phyloP scores from a whole-genome alignment of 2,113 vertebrate genomes.

The Leucopsar rothschildi region DNA sequence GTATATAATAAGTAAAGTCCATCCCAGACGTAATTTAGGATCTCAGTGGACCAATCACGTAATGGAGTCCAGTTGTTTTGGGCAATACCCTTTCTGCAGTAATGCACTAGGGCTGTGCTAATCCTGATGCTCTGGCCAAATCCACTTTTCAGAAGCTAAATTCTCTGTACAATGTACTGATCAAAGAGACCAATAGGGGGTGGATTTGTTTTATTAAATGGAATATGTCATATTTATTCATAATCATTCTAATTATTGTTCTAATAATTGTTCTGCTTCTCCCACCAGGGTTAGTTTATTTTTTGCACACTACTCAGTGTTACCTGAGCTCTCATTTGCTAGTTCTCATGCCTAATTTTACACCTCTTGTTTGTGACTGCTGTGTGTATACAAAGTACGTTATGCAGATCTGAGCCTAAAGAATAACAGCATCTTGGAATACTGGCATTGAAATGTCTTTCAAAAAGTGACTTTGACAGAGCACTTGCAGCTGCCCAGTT shows the following conservation, averaged over 20 bases:
- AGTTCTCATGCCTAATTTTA: neutral
- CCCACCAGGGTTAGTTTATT: neutral
- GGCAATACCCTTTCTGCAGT: neutral
- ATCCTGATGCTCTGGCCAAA: neutral
- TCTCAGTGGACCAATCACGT: neutral
- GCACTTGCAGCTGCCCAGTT: neutral
- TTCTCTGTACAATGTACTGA: neutral
- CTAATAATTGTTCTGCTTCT: neutral
- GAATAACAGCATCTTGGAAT: neutral
- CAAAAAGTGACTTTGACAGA: neutral
- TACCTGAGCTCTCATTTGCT: neutral
- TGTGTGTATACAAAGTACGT: neutral
- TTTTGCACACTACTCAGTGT: neutral
- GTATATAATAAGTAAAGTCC: neutral
- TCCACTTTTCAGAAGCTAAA: neutral
- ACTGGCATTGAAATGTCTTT: neutral
- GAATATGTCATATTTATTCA: neutral
- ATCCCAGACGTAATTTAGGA: conserved; percentile 30
- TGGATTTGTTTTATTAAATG: neutral
- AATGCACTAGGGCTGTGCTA: neutral
- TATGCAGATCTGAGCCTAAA: neutral
- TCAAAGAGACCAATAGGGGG: neutral
- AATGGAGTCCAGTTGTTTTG: conserved; percentile 32
- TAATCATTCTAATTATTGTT: neutral
- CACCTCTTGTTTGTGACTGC: neutral